Conservation (phyloP, 1,140 invertebrate genomes). For the Dendrolimus kikuchii region DNA sequence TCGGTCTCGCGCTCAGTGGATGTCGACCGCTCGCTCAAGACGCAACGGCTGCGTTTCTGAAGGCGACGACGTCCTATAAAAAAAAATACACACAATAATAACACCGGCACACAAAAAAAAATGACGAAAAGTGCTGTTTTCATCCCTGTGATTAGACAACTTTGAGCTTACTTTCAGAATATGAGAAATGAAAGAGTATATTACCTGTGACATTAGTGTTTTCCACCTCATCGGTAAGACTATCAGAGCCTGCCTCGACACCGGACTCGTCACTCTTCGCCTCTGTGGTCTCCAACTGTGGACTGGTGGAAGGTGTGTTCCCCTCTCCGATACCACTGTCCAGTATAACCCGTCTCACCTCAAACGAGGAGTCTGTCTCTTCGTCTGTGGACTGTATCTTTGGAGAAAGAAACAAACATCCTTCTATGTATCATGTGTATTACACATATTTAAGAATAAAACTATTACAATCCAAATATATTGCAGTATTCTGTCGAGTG, state of each 20-base stretch:
- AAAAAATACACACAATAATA: neutral
- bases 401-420: no score
- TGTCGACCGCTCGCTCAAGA: neutral
- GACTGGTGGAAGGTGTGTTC: slow-evolving; percentile 21
- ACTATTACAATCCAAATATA: no score
- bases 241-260: slow-evolving; percentile 13
- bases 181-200: no score
- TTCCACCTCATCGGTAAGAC: slow-evolving; percentile 13
- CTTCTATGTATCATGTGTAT: no score
- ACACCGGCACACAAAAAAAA: neutral
- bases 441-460: no score
- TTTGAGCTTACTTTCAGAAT: no score
- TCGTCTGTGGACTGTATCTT: slow-evolving; percentile 23
- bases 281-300: slow-evolving; percentile 21
- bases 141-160: no score
- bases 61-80: slow-evolving; percentile 12
- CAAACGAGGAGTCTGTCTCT: slow-evolving; percentile 19
- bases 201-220: slow-evolving; percentile 4
- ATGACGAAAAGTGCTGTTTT: no score
- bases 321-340: slow-evolving; percentile 74
- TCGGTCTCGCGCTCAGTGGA: slow-evolving; percentile 2
- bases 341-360: slow-evolving; percentile 72
- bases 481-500: no score
- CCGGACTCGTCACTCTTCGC: slow-evolving; percentile 11
- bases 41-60: slow-evolving; percentile 9